Percentiles rank a stretch among this genome's conserved stretches.
Conservation (phyloP, 64 coral and sea anemone species). For the Hydrozoanthus tunicans region DNA sequence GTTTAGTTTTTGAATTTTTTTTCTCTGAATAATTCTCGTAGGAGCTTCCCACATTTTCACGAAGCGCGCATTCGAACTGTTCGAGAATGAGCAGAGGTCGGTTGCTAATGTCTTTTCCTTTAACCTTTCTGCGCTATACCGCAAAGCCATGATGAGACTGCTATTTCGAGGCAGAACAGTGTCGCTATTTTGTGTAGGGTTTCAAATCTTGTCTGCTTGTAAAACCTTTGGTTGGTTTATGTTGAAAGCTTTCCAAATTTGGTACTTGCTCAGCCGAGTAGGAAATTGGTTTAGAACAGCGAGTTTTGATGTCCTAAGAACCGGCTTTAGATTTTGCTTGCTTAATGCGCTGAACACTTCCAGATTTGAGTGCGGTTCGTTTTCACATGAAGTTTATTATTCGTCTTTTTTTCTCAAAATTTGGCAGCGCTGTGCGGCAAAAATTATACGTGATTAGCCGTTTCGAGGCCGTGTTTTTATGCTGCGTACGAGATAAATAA, state of each 20-base stretch:
- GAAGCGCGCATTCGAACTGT: slow-evolving; percentile 47
- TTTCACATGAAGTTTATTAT: not conserved
- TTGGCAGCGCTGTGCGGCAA: not conserved
- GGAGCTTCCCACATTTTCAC: not conserved
- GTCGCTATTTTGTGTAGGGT: not conserved
- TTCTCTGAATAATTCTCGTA: not conserved
- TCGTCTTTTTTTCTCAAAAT: not conserved
- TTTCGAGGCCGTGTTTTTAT: too few species aligned
- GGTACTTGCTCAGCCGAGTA: not conserved
- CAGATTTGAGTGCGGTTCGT: not conserved
- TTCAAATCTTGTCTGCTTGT: not conserved
- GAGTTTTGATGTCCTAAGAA: slow-evolving; percentile 29
- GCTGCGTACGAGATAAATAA: too few species aligned
- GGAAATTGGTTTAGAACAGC: not conserved
- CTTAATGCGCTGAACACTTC: not conserved
- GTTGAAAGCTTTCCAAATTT: slow-evolving; percentile 38
- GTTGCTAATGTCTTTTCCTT: not conserved
- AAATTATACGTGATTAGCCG: not conserved
- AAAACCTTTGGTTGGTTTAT: not conserved
- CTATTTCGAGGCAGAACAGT: not conserved
- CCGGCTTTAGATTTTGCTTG: not conserved
- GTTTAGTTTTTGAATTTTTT: not conserved
- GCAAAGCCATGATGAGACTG: not conserved
- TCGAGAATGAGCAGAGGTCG: slow-evolving; percentile 48
- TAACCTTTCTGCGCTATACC: slow-evolving; percentile 55